These are phyloP conservation scores for Leptinotarsa tumamoca DNA, from an alignment of 2,888 invertebrate genomes.

Conservation along the genomic window DNA sequence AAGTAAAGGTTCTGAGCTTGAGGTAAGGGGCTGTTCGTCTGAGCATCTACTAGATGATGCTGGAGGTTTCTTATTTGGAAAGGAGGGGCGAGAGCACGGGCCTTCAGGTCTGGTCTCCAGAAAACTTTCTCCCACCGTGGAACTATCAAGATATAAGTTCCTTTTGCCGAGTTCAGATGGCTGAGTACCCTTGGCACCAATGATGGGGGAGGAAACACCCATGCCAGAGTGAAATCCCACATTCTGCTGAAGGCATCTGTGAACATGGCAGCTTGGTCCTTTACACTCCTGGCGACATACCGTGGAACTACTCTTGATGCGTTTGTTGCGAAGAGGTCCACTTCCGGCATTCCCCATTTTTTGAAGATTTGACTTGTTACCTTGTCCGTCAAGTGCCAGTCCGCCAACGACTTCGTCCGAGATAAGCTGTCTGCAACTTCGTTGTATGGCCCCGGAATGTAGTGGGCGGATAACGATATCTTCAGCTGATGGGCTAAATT, in stretches of 20 bases:
- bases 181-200: slow-evolving; percentile 52
- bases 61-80: slow-evolving; percentile 42
- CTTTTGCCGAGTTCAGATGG: slow-evolving; percentile 49
- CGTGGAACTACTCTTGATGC: slow-evolving; percentile 38
- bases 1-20: slow-evolving; percentile 45
- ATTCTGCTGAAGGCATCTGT: slow-evolving; percentile 46
- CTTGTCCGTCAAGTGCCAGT: slow-evolving; percentile 42
- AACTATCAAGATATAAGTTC: slow-evolving; percentile 51
- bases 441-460: slow-evolving; percentile 46
- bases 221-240: slow-evolving; percentile 45
- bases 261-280: slow-evolving; percentile 35
- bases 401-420: slow-evolving; percentile 31
- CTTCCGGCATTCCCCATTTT: slow-evolving; percentile 43
- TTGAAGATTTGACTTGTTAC: slow-evolving; percentile 39
- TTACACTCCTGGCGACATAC: slow-evolving; percentile 40
- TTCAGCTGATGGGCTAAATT: slow-evolving; percentile 29
- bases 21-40: slow-evolving; percentile 42
- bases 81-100: slow-evolving; percentile 52
- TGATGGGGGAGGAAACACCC: slow-evolving; percentile 56
- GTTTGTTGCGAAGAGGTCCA: slow-evolving; percentile 46
- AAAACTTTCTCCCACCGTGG: slow-evolving; percentile 50
- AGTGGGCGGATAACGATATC: slow-evolving; percentile 36
- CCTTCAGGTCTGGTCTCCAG: slow-evolving; percentile 56
- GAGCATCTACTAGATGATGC: slow-evolving; percentile 40
- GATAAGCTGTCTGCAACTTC: slow-evolving; percentile 47